Evolutionary conservation across 1,140 invertebrate species (phyloP).

Genomic region (Whitmania pigra): DNA sequence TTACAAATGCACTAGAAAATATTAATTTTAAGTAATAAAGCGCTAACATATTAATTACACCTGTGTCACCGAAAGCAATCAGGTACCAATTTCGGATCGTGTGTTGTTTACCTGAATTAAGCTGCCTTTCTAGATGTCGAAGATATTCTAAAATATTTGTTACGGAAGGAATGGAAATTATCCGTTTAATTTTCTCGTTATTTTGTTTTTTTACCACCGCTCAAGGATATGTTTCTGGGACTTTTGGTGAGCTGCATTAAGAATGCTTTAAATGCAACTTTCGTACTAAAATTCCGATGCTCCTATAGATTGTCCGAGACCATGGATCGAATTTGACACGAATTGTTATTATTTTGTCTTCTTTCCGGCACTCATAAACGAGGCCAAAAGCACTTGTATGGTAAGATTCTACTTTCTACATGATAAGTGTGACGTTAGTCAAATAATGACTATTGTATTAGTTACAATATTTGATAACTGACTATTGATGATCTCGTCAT

Average conservation of each 20-base stretch:
- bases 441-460: neutral
- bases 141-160: too few relatives aligned
- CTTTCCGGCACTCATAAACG: neutral
- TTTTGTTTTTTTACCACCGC: too few relatives aligned
- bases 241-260: neutral
- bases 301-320: constrained; percentile 14
- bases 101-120: too few relatives aligned
- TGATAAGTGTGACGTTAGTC: neutral
- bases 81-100: too few relatives aligned
- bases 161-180: too few relatives aligned
- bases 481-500: neutral
- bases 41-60: too few relatives aligned
- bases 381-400: constrained; percentile 8
- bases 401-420: neutral
- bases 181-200: too few relatives aligned
- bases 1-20: too few relatives aligned
- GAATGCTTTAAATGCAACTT: neutral
- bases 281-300: neutral
- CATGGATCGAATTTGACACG: constrained; percentile 1
- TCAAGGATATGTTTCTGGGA: too few relatives aligned
- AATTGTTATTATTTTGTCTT: constrained; percentile 15
- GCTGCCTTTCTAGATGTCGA: too few relatives aligned
- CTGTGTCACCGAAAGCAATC: too few relatives aligned
- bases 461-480: neutral
- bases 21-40: too few relatives aligned